Evolutionary conservation across 1,140 invertebrate species (phyloP).

Genomic region (Aethina tumida): DNA sequence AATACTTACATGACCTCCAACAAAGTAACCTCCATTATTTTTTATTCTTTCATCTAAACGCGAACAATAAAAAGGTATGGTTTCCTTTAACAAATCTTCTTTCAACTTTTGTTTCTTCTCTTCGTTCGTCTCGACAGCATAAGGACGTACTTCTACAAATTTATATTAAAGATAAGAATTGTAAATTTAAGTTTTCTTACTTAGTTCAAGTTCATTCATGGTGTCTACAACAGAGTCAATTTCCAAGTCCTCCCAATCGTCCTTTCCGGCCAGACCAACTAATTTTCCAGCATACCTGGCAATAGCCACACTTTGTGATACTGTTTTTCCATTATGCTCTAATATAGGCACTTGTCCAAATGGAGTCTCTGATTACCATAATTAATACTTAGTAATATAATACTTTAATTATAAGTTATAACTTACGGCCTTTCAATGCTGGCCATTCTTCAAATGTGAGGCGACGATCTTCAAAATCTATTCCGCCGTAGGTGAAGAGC

Average conservation of each 20-base stretch:
- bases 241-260: constrained; percentile 52
- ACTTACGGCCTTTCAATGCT: constrained; percentile 41
- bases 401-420: too few relatives aligned
- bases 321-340: constrained; percentile 58
- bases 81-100: constrained; percentile 36
- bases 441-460: constrained; percentile 48
- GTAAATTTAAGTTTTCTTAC: constrained; percentile 14
- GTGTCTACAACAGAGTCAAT: constrained; percentile 54
- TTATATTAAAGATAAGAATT: too few relatives aligned
- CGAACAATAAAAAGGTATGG: constrained; percentile 44
- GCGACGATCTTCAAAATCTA: constrained; percentile 59
- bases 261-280: constrained; percentile 49
- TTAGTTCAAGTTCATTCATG: constrained; percentile 38
- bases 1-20: constrained; percentile 20
- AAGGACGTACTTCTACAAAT: constrained; percentile 36
- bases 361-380: too few relatives aligned
- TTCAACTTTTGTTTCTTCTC: constrained; percentile 35
- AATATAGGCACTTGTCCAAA: constrained; percentile 65
- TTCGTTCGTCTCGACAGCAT: constrained; percentile 38
- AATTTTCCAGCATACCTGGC: constrained; percentile 57
- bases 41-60: constrained; percentile 44
- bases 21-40: constrained; percentile 44
- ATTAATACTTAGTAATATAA: too few relatives aligned
- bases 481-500: constrained; percentile 54
- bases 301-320: constrained; percentile 59